phyloP scores from a whole-genome alignment of 2,888 invertebrate genomes.

The Periphyllus acericola region DNA sequence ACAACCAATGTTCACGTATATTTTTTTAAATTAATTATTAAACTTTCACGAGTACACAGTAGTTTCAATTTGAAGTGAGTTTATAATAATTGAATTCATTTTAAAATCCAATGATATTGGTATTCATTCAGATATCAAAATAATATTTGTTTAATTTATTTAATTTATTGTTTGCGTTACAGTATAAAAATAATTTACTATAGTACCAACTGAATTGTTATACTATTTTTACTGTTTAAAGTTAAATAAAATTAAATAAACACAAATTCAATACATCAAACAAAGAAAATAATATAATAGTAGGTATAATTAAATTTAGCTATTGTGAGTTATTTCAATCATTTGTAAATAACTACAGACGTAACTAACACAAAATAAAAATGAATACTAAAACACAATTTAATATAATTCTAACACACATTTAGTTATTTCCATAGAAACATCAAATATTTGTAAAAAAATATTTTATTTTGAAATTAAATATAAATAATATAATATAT shows the following conservation, averaged over 20 bases:
- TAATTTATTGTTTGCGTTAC: background rate
- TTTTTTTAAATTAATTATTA: slow-evolving; percentile 21
- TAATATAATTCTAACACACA: too few relatives aligned
- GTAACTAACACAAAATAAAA: too few relatives aligned
- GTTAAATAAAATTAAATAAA: background rate
- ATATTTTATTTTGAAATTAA: too few relatives aligned
- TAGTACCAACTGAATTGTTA: background rate
- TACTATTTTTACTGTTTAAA: background rate
- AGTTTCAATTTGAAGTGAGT: background rate
- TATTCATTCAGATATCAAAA: background rate
- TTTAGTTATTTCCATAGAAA: too few relatives aligned
- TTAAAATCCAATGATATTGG: background rate
- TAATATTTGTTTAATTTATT: background rate
- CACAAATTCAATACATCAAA: background rate
- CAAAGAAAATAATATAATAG: too few relatives aligned
- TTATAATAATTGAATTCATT: background rate
- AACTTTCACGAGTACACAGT: background rate
- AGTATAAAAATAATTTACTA: too few relatives aligned
- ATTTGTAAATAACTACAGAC: too few relatives aligned
- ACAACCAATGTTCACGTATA: background rate
- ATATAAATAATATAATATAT: too few relatives aligned
- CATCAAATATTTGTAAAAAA: too few relatives aligned
- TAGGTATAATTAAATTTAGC: too few relatives aligned
- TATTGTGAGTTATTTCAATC: too few relatives aligned
- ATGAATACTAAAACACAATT: too few relatives aligned